Conservation (phyloP, 2,888 invertebrate species). For the Beris morrisii region DNA sequence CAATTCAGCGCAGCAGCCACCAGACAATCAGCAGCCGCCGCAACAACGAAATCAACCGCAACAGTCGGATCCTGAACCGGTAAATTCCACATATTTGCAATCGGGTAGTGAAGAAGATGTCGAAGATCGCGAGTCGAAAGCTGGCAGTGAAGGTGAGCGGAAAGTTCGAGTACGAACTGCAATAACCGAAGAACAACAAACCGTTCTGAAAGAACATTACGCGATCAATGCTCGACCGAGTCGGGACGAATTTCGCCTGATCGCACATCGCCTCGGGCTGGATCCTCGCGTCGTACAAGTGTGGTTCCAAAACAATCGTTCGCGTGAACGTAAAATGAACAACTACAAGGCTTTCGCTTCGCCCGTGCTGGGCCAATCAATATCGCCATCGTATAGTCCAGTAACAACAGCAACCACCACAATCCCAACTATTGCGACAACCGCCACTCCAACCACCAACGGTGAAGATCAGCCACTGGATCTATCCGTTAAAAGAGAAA, state of each 20-base stretch:
- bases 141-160: constrained; percentile 66
- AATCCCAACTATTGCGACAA: constrained; percentile 41
- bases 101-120: constrained; percentile 67
- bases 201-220: constrained; percentile 86
- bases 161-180: constrained; percentile 91
- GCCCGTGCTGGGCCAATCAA: constrained; percentile 41
- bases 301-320: constrained; percentile 96
- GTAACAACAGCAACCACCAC: constrained; percentile 28
- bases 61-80: constrained; percentile 23
- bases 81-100: constrained; percentile 42
- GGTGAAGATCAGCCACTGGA: constrained; percentile 81
- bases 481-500: constrained; percentile 80
- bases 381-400: constrained; percentile 40
- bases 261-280: constrained; percentile 77
- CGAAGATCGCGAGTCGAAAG: constrained; percentile 60
- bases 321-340: constrained; percentile 76
- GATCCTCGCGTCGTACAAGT: constrained; percentile 85
- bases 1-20: constrained; percentile 53
- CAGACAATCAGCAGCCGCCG: not conserved
- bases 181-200: constrained; percentile 91
- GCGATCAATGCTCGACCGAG: constrained; percentile 89
- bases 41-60: not conserved
- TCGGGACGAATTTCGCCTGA: constrained; percentile 87
- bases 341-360: constrained; percentile 49
- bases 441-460: constrained; percentile 47